Base-by-base conservation (phyloP, 2,888 invertebrate genomes). In the Trachelus tabidus region DNA sequence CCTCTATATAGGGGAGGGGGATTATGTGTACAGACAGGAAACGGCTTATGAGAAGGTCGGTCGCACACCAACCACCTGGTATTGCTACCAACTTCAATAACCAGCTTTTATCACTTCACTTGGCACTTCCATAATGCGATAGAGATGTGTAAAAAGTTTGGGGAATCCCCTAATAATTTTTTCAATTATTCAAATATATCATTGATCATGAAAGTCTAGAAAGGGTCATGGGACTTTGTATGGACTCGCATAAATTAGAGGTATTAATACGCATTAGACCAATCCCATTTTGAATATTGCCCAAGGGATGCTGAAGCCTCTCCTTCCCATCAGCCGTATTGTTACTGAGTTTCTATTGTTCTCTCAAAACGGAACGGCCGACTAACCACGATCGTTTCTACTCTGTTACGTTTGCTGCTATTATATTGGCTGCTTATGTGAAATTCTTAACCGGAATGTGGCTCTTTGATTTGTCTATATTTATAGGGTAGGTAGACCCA, bases 221-320 rank as follows among this genome's bases (percentile, higher is more conserved):
- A 23, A 23, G 56, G 56, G 56, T 56, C 56, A 56, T 56, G 56
- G 23, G 56, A 23, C 56, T 56, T 23, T 6, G 15, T 23, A 85
- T 82, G 79, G 79, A 78, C 81, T 82, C 80, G 85, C 83, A 86
- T 85, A 85, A 86, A 86, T 87, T 87, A 87, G 82, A 83, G 81
- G 81, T 84, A 84, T 87, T 85, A 86, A 86, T 85, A 83, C 78
- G 82, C 78, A 79, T 85, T 83, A 83, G 80, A 78, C 76, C 80
- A 81, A 83, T 86, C 76, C 81, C 78, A 81, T 81, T 76, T 79
- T 76, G 79, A 81, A 80, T 82, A 81, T 79, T 81, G 78, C 80
- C 75, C 80, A 76, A 75, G 85, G 79, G 83, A 81, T 56, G 56
- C 56, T 56, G 56, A 9, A 23, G 56, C 23, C 56, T 56, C 56